Evolutionary conservation across 2,797 vertebrate genomes (phyloP).

Genomic region (Rhinella marina): DNA sequence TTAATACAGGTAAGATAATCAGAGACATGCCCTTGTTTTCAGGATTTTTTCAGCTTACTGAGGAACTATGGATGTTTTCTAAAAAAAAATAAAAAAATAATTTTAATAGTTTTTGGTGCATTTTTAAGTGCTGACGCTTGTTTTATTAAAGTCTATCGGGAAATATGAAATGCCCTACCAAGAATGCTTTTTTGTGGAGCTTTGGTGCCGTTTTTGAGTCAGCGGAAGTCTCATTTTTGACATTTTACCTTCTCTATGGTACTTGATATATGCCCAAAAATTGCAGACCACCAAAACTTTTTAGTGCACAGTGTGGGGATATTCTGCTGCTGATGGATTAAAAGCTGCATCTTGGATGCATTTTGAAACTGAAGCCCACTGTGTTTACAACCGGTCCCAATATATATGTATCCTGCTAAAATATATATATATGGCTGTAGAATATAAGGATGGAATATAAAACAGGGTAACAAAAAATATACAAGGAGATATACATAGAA

Average conservation of each 20-base stretch:
- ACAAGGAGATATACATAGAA: slow-evolving; percentile 20
- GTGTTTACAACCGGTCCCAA: background rate
- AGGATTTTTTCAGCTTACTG: background rate
- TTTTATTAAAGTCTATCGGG: no score
- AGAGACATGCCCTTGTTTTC: no score
- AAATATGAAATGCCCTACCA: no score
- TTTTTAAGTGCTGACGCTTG: no score
- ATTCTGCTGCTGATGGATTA: background rate
- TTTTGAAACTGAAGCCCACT: slow-evolving; percentile 5
- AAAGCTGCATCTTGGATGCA: background rate
- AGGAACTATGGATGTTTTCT: background rate
- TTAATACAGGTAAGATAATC: background rate
- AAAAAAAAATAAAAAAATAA: no score
- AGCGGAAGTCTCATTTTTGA: no score
- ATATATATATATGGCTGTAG: background rate
- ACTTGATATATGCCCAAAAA: no score
- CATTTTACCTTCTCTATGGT: no score
- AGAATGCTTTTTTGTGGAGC: no score
- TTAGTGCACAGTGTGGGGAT: background rate
- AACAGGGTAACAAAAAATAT: slow-evolving; percentile 10
- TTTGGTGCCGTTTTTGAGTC: no score
- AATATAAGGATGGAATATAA: slow-evolving; percentile 40
- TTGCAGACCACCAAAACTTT: no score
- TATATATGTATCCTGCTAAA: background rate
- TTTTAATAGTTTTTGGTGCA: no score